Percentiles rank a stretch among this genome's conserved stretches.
phyloP scores from a whole-genome alignment of 2,797 vertebrate species.

The Tolypeutes matacus region DNA sequence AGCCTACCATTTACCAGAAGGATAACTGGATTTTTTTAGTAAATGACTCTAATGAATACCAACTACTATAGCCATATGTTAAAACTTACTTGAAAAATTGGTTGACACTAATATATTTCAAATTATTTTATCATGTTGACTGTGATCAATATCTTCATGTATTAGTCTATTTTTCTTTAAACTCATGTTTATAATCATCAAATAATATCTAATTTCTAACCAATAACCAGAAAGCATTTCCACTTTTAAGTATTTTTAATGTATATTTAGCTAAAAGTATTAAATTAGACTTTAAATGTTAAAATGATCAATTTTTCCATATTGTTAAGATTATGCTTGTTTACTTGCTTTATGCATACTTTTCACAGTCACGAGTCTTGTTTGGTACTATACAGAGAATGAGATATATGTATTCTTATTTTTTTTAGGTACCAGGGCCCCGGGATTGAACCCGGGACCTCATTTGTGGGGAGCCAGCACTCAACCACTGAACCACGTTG shows the following conservation, averaged over 20 bases:
- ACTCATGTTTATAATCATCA: background rate
- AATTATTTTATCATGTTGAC: background rate
- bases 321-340: background rate
- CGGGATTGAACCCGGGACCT: too few species aligned
- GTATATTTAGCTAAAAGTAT: background rate
- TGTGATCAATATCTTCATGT: background rate
- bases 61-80: background rate
- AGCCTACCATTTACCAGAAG: background rate
- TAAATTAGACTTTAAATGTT: background rate
- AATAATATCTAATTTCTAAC: background rate
- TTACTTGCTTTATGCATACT: background rate
- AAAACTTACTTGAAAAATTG: slow-evolving; percentile 3
- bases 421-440: too few species aligned
- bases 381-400: background rate
- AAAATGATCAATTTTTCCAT: background rate
- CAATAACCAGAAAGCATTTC: background rate
- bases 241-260: background rate
- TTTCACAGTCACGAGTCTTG: background rate
- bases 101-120: background rate
- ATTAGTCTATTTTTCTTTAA: background rate
- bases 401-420: background rate
- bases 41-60: background rate
- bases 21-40: background rate
- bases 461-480: too few species aligned
- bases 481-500: too few species aligned